Percentiles rank a stretch among this genome's conserved stretches.
These are phyloP conservation scores for Ectobius pallidus DNA, from an alignment of 2,888 invertebrate species.

Conservation along the genomic window DNA sequence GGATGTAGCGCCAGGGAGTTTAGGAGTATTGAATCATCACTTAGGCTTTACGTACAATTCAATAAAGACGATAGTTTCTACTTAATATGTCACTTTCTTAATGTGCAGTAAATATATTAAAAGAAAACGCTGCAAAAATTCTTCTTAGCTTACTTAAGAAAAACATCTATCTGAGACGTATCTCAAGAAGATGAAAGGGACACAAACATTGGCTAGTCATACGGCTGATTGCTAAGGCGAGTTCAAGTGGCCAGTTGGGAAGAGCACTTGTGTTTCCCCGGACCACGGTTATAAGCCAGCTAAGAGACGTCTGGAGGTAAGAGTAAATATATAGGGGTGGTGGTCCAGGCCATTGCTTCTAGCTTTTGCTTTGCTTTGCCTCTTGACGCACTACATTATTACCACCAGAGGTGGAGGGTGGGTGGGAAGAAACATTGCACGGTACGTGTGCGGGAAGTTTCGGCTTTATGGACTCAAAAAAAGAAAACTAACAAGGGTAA, in stretches of 20 bases:
- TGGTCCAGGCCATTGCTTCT: neutral
- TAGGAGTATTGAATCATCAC: too few species aligned
- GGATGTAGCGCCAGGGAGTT: too few species aligned
- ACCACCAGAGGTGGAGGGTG: neutral
- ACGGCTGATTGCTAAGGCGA: constrained; percentile 12
- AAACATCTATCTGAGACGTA: too few species aligned
- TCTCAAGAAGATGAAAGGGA: too few species aligned
- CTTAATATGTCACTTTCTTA: too few species aligned
- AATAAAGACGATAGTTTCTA: too few species aligned
- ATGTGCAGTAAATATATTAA: too few species aligned
- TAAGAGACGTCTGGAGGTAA: neutral
- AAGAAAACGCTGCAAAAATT: too few species aligned
- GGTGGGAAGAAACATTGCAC: constrained; percentile 17
- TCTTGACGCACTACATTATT: constrained; percentile 10
- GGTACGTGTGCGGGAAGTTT: constrained; percentile 15
- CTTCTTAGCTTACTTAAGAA: too few species aligned
- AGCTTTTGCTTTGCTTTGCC: too few species aligned
- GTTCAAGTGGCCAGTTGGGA: constrained; percentile 5
- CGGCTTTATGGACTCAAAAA: constrained; percentile 24
- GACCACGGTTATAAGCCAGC: neutral
- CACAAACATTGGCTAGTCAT: too few species aligned
- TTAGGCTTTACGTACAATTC: too few species aligned
- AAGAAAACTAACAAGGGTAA: neutral
- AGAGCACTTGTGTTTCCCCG: neutral
- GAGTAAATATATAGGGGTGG: constrained; percentile 10